These are phyloP conservation scores for Lycia hirtaria DNA, from an alignment of 2,888 invertebrate species.

Conservation along the genomic window DNA sequence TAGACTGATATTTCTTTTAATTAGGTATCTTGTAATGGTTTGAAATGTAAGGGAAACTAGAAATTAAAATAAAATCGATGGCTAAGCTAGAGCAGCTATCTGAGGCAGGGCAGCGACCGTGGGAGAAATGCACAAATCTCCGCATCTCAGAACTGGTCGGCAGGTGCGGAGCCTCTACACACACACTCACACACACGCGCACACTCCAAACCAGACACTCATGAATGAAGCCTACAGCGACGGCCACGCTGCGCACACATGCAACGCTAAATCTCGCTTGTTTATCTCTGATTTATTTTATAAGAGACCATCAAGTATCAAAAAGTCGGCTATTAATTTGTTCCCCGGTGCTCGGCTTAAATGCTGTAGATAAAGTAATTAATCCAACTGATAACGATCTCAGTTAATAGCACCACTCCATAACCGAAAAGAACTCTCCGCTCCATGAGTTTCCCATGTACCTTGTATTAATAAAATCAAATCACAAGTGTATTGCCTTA, in stretches of 20 bases:
- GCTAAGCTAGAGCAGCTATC: constrained; percentile 76
- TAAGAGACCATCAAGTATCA: constrained; percentile 73
- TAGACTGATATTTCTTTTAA: too few relatives aligned
- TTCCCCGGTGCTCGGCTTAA: constrained; percentile 69
- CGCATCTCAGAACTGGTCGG: constrained; percentile 85
- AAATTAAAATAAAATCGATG: constrained; percentile 77
- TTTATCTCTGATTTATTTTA: constrained; percentile 84
- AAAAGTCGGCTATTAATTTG: constrained; percentile 82
- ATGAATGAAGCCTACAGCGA: constrained; percentile 78
- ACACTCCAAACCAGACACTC: constrained; percentile 66
- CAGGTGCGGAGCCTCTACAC: constrained; percentile 74
- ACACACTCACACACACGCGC: constrained; percentile 51
- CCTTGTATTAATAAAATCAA: not conserved
- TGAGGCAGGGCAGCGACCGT: constrained; percentile 82
- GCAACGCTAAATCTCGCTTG: constrained; percentile 70
- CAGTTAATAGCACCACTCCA: constrained; percentile 52
- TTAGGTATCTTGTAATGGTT: too few relatives aligned
- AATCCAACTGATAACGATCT: constrained; percentile 72
- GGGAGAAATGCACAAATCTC: constrained; percentile 85
- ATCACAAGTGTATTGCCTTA: not conserved
- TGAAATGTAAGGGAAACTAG: constrained; percentile 49
- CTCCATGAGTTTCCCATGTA: constrained; percentile 27
- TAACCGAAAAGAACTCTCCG: constrained; percentile 33
- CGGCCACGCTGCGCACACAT: constrained; percentile 49
- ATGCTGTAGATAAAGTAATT: constrained; percentile 78